phyloP scores from a whole-genome alignment of 2,113 vertebrate species.

The Gadus chalcogrammus region DNA sequence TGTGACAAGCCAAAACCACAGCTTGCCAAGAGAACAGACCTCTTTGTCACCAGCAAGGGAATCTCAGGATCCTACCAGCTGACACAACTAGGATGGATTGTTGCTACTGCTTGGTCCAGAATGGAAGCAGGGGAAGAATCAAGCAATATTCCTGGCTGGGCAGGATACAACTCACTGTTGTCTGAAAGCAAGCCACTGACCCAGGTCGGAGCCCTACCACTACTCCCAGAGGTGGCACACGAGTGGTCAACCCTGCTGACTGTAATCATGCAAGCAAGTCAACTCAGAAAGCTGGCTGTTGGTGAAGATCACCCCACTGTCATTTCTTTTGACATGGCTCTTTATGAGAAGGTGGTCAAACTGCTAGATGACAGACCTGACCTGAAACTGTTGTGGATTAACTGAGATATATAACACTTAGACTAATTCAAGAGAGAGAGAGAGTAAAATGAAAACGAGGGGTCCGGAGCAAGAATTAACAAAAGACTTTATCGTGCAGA shows the following conservation, averaged over 20 bases:
- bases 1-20: conserved; percentile 6
- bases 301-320: background rate
- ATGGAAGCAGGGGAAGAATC: background rate
- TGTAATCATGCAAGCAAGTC: background rate
- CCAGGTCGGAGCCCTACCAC: background rate
- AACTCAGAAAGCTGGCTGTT: background rate
- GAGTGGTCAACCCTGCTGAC: conserved; percentile 5
- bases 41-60: background rate
- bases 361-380: too few species aligned
- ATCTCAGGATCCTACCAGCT: background rate
- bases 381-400: too few species aligned
- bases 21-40: background rate
- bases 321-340: background rate
- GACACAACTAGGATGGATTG: background rate
- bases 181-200: background rate
- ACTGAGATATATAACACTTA: too few species aligned
- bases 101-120: background rate
- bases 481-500: too few species aligned
- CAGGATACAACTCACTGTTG: conserved; percentile 4
- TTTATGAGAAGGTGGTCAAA: background rate
- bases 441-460: too few species aligned
- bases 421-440: too few species aligned
- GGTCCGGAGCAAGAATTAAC: too few species aligned
- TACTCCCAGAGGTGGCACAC: conserved; percentile 6
- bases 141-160: background rate